Conservation (phyloP, 1,140 invertebrate species). For the Bombus superbus region DNA sequence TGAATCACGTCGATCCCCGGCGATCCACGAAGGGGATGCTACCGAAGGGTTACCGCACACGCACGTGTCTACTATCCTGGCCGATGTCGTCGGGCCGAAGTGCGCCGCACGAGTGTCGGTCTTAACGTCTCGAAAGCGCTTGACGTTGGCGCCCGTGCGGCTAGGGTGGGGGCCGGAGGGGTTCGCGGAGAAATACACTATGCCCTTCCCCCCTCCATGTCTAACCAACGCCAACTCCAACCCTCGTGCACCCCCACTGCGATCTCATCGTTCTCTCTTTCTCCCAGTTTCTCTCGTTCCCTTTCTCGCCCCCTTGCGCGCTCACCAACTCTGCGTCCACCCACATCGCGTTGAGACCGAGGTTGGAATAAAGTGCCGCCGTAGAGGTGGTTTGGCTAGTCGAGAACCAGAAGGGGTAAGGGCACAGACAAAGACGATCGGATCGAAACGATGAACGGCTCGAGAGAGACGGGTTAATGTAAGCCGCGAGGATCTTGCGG, state of each 20-base stretch:
- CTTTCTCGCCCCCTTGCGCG: constrained; percentile 21
- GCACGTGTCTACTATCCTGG: constrained; percentile 41
- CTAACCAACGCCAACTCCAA: constrained; percentile 32
- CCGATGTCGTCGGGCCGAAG: constrained; percentile 76
- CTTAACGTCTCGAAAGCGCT: constrained; percentile 77
- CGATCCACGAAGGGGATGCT: background rate
- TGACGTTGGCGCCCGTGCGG: constrained; percentile 74
- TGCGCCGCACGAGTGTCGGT: constrained; percentile 79
- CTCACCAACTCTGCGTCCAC: constrained; percentile 59
- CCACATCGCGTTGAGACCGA: constrained; percentile 61
- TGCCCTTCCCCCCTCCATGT: constrained; percentile 34
- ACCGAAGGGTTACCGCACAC: background rate
- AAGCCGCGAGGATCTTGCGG: constrained; percentile 48
- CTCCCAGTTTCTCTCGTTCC: background rate
- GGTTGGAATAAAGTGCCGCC: constrained; percentile 71
- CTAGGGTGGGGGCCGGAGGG: constrained; percentile 67
- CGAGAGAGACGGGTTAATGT: constrained; percentile 52
- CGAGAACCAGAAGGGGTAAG: constrained; percentile 32
- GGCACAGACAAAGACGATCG: background rate
- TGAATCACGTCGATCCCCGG: background rate
- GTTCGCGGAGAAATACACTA: constrained; percentile 65
- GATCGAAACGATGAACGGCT: background rate
- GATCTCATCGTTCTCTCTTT: constrained; percentile 9
- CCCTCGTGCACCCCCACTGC: constrained; percentile 50
- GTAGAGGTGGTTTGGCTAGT: constrained; percentile 56